These are phyloP conservation scores for Chlamydotis undulata DNA, from an alignment of 2,113 vertebrate species.

Conservation along the genomic window DNA sequence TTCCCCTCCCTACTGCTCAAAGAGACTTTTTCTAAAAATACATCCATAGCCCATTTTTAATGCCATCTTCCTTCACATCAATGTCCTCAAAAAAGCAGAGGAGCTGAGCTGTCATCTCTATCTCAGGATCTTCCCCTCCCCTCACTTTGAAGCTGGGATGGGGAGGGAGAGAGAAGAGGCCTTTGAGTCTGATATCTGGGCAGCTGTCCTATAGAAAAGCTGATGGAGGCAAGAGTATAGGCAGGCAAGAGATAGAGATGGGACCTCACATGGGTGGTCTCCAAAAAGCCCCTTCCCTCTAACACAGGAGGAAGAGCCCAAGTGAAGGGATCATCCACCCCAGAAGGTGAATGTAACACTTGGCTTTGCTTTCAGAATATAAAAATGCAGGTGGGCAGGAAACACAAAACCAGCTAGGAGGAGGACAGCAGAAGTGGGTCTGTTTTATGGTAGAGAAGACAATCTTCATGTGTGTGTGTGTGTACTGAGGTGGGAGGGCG, in stretches of 20 bases:
- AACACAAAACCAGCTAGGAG: constrained; percentile 27
- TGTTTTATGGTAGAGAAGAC: background rate
- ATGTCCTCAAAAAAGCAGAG: constrained; percentile 7
- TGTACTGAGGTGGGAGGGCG: background rate
- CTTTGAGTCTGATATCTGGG: background rate
- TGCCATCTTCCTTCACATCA: constrained; percentile 30
- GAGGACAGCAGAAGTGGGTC: background rate
- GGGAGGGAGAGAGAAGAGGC: background rate
- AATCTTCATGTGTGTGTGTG: background rate
- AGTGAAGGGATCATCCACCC: background rate
- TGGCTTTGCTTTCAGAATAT: constrained; percentile 12
- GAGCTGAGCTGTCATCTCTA: constrained; percentile 30
- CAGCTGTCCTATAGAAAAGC: background rate
- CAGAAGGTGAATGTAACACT: background rate
- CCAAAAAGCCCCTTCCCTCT: background rate
- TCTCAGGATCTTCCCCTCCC: constrained; percentile 7
- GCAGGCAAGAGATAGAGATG: background rate
- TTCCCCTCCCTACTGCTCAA: constrained; percentile 21
- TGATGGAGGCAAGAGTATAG: background rate
- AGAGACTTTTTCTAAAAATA: constrained; percentile 61
- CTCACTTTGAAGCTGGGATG: constrained; percentile 1
- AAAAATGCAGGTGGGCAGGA: background rate
- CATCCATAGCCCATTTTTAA: constrained; percentile 48
- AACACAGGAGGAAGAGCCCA: background rate
- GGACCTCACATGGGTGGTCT: background rate